Percentiles rank a stretch among this genome's conserved stretches.
Evolutionary conservation across 2,113 vertebrate species (phyloP).

Genomic region (Lonchura striata): DNA sequence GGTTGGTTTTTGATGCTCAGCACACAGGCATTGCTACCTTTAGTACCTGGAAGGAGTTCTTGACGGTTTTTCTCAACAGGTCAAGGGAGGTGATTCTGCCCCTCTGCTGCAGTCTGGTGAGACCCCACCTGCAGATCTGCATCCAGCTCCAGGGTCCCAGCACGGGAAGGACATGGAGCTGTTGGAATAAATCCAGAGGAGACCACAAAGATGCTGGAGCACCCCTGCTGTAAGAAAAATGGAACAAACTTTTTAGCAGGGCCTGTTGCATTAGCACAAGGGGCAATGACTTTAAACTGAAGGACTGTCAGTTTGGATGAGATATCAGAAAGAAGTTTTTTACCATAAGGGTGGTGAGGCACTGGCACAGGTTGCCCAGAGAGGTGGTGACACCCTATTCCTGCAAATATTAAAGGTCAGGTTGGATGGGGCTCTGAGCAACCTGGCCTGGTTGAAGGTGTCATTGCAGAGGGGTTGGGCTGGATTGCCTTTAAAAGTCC

Average conservation of each 20-base stretch:
- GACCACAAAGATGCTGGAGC: neutral
- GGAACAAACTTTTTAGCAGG: neutral
- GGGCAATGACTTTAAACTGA: neutral
- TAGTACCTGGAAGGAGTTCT: neutral
- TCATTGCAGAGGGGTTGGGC: neutral
- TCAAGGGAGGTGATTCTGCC: neutral
- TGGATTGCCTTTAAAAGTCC: neutral
- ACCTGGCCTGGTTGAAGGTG: neutral
- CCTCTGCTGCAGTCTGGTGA: neutral
- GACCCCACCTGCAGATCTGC: neutral
- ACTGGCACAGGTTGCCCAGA: neutral
- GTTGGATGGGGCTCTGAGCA: neutral
- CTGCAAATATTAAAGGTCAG: neutral
- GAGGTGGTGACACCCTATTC: neutral
- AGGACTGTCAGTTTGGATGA: neutral
- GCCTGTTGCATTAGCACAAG: neutral
- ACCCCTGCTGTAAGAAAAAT: neutral
- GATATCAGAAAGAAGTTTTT: neutral
- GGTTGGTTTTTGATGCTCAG: neutral
- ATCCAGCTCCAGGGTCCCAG: neutral
- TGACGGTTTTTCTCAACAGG: neutral
- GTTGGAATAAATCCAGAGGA: neutral
- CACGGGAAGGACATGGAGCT: neutral
- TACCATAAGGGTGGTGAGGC: neutral
- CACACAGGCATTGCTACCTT: neutral